Evolutionary conservation across 1,140 invertebrate genomes (phyloP), one percentile per base, ranked within the genome.

Genomic region (Drosophila athabasca): DNA sequence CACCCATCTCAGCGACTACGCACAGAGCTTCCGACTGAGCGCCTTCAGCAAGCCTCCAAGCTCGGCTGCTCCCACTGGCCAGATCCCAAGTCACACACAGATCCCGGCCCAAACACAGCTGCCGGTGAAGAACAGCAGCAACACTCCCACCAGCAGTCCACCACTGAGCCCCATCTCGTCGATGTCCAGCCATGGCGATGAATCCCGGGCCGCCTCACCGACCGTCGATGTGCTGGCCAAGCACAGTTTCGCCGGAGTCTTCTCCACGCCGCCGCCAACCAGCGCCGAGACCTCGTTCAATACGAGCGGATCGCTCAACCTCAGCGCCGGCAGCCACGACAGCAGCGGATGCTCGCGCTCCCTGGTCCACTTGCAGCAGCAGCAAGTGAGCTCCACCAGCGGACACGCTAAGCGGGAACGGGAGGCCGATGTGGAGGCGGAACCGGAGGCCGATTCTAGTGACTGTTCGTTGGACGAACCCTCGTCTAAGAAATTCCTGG

Each of bases 161-260:
- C 92, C 95, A 0, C 70, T 94, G 9, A 95, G 94, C 60, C 94
- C 94, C 0, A 91, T 94, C 13, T 95, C 94, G 0, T 95, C 95
- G 17, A 94, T 94, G 2, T 95, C 95, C 6, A 95, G 94, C 48
- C 94, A 90, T 15, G 79, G 90, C 6, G 91, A 92, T 50, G 84
- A 89, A 41, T 89, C 85, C 0, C 87, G 91, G 19, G 82, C 90
- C 39, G 54, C 78, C 46, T 70, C 90, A 35, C 77, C 83, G 49
- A 49, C 72, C 8, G 67, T 76, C 3, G 77, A 87, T 15, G 68
- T 79, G 44, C 51, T 83, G 68, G 65, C 57, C 59, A 87, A 88
- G 62, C 80, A 91, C 58, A 91, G 75, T 44, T 91, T 91, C 50
- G 84, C 90, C 9, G 88, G 89, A 8, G 83, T 91, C 1, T 91